phyloP scores from a whole-genome alignment of 1,140 invertebrate genomes.

The Drosophila nigrodunni region DNA sequence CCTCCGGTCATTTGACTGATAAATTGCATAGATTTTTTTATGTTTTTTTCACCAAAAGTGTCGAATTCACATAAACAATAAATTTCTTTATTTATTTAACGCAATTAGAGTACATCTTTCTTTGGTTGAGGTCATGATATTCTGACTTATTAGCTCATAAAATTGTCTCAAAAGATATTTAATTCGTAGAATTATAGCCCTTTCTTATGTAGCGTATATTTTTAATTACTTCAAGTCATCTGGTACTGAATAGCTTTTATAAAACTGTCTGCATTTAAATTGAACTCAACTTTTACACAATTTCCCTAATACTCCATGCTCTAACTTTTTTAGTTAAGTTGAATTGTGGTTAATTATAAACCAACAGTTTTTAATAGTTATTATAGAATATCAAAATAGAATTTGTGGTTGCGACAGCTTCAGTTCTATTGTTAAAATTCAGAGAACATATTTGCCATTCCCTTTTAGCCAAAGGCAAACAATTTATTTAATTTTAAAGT shows the following conservation, averaged over 20 bases:
- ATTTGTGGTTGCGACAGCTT: no score
- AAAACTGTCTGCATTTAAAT: neutral
- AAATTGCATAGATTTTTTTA: conserved; percentile 1
- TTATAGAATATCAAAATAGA: no score
- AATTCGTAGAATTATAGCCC: neutral
- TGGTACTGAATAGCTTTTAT: neutral
- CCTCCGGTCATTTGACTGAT: neutral
- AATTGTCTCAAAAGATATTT: conserved; percentile 55
- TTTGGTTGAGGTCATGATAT: conserved; percentile 40
- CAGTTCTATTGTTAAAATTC: neutral
- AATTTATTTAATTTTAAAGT: neutral
- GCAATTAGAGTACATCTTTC: conserved; percentile 51
- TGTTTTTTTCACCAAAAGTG: neutral
- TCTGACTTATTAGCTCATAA: conserved; percentile 65
- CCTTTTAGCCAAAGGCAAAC: neutral
- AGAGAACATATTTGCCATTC: neutral
- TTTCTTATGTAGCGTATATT: neutral
- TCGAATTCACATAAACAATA: neutral
- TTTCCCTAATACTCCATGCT: neutral
- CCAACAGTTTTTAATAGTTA: no score
- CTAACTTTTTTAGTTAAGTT: no score
- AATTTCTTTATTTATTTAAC: conserved; percentile 26
- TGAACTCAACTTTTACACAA: neutral
- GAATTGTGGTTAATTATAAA: no score
- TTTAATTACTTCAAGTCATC: neutral